A percentile compares a stretch with the other conserved stretches of the same genome.
phyloP scores from a whole-genome alignment of 2,797 vertebrate species.

The Dallia pectoralis region DNA sequence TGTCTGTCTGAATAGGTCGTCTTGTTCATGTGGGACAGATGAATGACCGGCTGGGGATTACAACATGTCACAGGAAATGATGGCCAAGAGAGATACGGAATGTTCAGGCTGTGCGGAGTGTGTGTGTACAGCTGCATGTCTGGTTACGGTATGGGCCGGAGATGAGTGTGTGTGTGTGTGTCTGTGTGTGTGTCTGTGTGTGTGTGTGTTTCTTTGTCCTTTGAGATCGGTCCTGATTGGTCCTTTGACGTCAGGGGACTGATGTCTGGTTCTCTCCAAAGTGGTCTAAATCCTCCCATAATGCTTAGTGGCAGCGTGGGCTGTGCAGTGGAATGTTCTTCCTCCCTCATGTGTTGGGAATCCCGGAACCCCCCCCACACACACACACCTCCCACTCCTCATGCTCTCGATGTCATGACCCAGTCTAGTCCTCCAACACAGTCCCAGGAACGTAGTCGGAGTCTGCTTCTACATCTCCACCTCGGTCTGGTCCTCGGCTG shows the following conservation, averaged over 20 bases:
- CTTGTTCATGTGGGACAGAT: not conserved
- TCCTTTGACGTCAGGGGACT: not conserved
- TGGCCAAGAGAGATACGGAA: constrained; percentile 30
- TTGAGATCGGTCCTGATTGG: not conserved
- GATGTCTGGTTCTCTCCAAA: no score
- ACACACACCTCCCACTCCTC: no score
- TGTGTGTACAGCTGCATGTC: constrained; percentile 35
- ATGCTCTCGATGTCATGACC: no score
- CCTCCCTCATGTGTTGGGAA: not conserved
- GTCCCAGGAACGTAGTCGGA: not conserved
- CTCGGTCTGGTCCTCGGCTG: no score
- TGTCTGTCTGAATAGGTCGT: not conserved
- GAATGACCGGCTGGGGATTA: constrained; percentile 15
- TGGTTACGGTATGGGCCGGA: not conserved
- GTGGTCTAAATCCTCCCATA: no score
- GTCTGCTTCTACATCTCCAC: no score
- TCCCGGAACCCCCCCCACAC: not conserved
- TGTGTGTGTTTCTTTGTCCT: not conserved
- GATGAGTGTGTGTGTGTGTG: not conserved
- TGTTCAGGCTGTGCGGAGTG: not conserved
- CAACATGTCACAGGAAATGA: constrained; percentile 22
- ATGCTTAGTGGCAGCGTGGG: not conserved
- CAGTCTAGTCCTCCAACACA: no score
- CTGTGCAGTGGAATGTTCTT: not conserved
- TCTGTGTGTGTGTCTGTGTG: not conserved